Evolutionary conservation across 2,113 vertebrate genomes (phyloP), one percentile per base, ranked within the genome.

Genomic region (Atlantisia rogersi): DNA sequence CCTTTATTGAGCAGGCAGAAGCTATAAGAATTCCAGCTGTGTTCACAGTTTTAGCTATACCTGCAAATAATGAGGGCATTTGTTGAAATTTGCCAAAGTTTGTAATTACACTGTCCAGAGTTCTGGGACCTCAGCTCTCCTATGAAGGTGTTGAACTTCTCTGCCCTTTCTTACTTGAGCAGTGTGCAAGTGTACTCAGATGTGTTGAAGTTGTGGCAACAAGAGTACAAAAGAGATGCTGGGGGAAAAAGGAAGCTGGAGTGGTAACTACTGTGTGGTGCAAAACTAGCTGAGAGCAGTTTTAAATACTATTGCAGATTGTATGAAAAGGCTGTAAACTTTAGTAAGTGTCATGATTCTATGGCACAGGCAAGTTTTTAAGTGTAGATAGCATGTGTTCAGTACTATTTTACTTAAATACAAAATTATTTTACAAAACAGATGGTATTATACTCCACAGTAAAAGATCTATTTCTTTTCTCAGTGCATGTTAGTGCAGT

Each of bases 71-170:
- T 9, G 42, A 91, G 46, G 40, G 24, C 6, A 50, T 92, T 68
- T 82, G 21, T 31, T 92, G 65, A 59, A 71, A 28, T 12, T 75
- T 63, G 15, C 20, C 42, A 31, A 44, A 59, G 14, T 31, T 21
- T 63, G 28, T 21, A 37, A n/a, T 40, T 60, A 25, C 0, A 0
- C 20, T 59, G 25, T 74, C 46, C 46, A 31, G 46, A 78, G 29
- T 24, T 74, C n/a, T 44, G 21, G 16, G 46, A 22, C 19, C 31
- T 63, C 52, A 62, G 46, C 26, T 82, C 31, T 79, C 52, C 58
- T 37, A 1, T 0, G 0, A 3, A 28, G 37, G 10, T 53, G 18
- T 37, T 84, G 70, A 53, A 28, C 12, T 20, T 40, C 0, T 24
- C 24, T 32, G 46, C 71, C 70, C 62, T 85, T 71, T 31, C 46